Evolutionary conservation across 1,140 invertebrate species (phyloP).

Genomic region (Hypsibius dujardini): DNA sequence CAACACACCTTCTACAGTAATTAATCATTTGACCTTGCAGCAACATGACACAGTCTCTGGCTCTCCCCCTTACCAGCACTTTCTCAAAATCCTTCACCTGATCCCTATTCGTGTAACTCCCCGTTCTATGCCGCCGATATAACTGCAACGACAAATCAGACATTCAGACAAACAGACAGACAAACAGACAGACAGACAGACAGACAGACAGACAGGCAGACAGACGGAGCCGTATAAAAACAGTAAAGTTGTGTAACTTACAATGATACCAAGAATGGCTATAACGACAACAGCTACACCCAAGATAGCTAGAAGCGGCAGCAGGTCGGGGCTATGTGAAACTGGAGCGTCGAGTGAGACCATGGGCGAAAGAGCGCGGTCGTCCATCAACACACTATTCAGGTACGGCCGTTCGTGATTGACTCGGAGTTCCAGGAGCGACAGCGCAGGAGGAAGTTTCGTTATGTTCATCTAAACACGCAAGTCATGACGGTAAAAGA

Average conservation of each 20-base stretch:
- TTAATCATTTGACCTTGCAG: too few relatives aligned
- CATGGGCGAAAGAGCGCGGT: neutral
- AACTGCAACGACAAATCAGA: too few relatives aligned
- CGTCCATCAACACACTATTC: neutral
- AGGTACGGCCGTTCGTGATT: neutral
- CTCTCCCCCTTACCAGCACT: too few relatives aligned
- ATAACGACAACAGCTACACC: neutral
- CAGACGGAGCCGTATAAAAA: too few relatives aligned
- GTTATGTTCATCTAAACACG: neutral
- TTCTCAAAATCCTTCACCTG: too few relatives aligned
- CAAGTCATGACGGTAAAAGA: neutral
- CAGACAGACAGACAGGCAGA: too few relatives aligned
- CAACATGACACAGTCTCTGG: too few relatives aligned
- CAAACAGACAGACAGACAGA: too few relatives aligned
- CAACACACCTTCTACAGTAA: too few relatives aligned
- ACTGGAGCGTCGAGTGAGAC: neutral
- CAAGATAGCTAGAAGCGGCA: neutral
- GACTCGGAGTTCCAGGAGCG: neutral
- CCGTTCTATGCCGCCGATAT: too few relatives aligned
- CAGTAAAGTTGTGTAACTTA: neutral
- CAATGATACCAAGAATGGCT: neutral
- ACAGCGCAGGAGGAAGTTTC: neutral
- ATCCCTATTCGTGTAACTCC: too few relatives aligned
- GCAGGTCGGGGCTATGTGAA: neutral
- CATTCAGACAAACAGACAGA: too few relatives aligned